A percentile compares a stretch with the other conserved stretches of the same genome.
Conservation (phyloP, 2,888 invertebrate species). For the Ryuthela nishihirai region DNA sequence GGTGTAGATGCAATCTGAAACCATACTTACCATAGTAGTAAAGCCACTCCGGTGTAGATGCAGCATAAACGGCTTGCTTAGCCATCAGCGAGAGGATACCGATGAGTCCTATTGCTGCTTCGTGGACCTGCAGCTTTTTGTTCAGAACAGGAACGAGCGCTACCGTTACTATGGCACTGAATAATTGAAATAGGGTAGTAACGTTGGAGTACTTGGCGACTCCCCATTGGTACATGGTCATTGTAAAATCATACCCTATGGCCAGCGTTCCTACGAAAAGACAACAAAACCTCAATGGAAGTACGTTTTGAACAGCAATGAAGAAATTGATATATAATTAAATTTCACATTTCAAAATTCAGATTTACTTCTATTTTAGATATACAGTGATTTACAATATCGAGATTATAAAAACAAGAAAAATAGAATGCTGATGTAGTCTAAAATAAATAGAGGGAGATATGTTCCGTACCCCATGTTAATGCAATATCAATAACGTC, state of each 20-base stretch:
- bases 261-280: slow-evolving; percentile 17
- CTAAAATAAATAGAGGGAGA: no score
- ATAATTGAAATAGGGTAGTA: slow-evolving; percentile 9
- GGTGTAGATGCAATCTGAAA: no score
- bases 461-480: no score
- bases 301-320: no score
- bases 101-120: slow-evolving; percentile 27
- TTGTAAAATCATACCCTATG: slow-evolving; percentile 22
- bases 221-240: slow-evolving; percentile 29
- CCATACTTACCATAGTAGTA: slow-evolving; percentile 25
- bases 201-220: slow-evolving; percentile 19
- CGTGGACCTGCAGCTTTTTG: slow-evolving; percentile 18
- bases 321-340: no score
- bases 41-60: slow-evolving; percentile 8
- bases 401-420: no score
- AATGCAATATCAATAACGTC: no score
- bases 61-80: slow-evolving; percentile 13
- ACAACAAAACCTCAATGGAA: no score
- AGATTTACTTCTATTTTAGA: no score
- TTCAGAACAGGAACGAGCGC: slow-evolving; percentile 13
- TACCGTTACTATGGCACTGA: slow-evolving; percentile 14
- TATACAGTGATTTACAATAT: no score
- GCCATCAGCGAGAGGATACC: slow-evolving; percentile 28
- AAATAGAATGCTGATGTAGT: no score
- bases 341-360: no score